phyloP scores from a whole-genome alignment of 2,888 invertebrate genomes.

The Clusia tigrina region DNA sequence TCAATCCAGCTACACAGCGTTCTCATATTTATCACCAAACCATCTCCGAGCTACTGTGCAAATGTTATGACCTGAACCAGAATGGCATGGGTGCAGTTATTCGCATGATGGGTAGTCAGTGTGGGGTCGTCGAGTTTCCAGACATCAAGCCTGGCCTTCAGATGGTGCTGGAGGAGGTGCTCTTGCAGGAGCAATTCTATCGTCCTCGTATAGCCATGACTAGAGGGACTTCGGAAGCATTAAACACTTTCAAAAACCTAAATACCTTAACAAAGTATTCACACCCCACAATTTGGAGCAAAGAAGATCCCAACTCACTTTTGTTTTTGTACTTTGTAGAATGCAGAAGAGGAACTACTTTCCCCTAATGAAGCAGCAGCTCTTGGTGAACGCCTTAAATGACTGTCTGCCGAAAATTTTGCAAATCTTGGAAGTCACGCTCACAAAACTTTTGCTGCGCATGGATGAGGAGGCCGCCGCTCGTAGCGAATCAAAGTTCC shows the following conservation, averaged over 20 bases:
- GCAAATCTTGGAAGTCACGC: constrained; percentile 58
- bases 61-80: constrained; percentile 51
- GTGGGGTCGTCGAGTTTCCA: constrained; percentile 59
- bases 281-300: not conserved
- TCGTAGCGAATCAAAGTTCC: constrained; percentile 37
- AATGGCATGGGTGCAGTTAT: constrained; percentile 60
- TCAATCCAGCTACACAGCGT: constrained; percentile 58
- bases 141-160: constrained; percentile 59
- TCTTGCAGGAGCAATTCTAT: constrained; percentile 59
- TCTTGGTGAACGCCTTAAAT: constrained; percentile 51
- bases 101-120: constrained; percentile 58
- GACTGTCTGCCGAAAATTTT: constrained; percentile 60
- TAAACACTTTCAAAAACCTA: constrained; percentile 66
- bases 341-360: constrained; percentile 56
- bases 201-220: constrained; percentile 47
- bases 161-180: constrained; percentile 60
- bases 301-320: not conserved
- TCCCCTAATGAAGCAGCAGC: constrained; percentile 49
- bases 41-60: constrained; percentile 59
- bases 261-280: constrained; percentile 62
- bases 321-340: constrained; percentile 36
- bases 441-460: constrained; percentile 49
- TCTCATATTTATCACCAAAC: constrained; percentile 64
- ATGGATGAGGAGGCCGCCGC: constrained; percentile 49
- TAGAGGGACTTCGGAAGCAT: constrained; percentile 52